Evolutionary conservation across 2,113 vertebrate genomes (phyloP).

Genomic region (Laticauda laticaudata): DNA sequence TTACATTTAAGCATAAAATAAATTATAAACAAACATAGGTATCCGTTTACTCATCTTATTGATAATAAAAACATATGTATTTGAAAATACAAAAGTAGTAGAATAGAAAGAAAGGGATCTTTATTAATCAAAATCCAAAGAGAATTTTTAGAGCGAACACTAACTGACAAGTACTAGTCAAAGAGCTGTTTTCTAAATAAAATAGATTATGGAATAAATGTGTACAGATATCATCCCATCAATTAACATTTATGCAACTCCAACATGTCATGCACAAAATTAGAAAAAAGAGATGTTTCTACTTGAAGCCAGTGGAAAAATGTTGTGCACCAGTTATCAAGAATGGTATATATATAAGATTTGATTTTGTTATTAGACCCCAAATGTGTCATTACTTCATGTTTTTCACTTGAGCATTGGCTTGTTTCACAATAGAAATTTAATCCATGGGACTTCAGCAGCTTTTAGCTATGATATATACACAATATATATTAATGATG

Average conservation of each 20-base stretch:
- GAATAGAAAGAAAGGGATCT: neutral
- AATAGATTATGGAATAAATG: neutral
- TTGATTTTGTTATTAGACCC: neutral
- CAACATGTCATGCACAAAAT: neutral
- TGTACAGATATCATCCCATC: neutral
- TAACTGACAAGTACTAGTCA: neutral
- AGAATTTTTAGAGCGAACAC: neutral
- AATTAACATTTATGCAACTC: neutral
- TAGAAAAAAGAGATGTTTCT: neutral
- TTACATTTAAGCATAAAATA: slow-evolving; percentile 16
- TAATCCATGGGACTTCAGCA: neutral
- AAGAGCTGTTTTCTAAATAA: neutral
- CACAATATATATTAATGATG: neutral
- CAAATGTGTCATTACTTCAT: neutral
- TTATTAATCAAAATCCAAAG: slow-evolving; percentile 4
- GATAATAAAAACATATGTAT: neutral
- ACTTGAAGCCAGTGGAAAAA: neutral
- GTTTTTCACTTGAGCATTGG: neutral
- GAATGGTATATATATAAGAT: neutral
- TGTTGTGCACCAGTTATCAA: neutral
- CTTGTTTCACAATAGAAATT: neutral
- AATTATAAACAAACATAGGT: slow-evolving; percentile 2
- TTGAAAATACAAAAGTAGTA: slow-evolving; percentile 28
- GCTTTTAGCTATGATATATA: neutral
- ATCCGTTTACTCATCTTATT: neutral